phyloP scores from a whole-genome alignment of 2,113 vertebrate species.

The Thamnaconus septentrionalis region DNA sequence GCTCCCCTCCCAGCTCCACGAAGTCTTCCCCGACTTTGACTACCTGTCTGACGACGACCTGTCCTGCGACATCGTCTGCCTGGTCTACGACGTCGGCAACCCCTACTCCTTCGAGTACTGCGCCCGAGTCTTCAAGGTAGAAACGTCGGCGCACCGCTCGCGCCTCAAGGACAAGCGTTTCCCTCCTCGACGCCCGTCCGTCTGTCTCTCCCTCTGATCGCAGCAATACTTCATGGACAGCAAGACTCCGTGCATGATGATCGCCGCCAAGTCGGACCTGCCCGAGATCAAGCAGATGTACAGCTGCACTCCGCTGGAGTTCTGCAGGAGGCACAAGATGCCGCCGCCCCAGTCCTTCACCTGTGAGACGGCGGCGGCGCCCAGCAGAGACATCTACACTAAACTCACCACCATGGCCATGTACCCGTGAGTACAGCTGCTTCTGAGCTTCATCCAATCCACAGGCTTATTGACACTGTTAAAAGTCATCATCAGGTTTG shows the following conservation, averaged over 20 bases:
- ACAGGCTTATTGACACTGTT: too few relatives aligned
- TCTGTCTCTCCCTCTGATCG: conserved; percentile 2
- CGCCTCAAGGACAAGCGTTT: neutral
- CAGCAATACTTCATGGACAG: conserved; percentile 97
- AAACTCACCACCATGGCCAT: conserved; percentile 96
- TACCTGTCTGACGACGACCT: conserved; percentile 87
- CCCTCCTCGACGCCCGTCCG: neutral
- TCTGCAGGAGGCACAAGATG: conserved; percentile 96
- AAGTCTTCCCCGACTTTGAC: conserved; percentile 87
- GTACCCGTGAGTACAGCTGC: conserved; percentile 89
- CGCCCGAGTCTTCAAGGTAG: conserved; percentile 93
- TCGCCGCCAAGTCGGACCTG: conserved; percentile 93
- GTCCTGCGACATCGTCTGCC: conserved; percentile 89
- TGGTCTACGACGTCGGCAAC: conserved; percentile 93
- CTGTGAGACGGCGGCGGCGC: conserved; percentile 83
- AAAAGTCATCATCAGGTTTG: too few relatives aligned
- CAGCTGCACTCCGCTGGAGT: conserved; percentile 87
- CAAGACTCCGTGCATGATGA: conserved; percentile 90
- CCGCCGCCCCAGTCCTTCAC: conserved; percentile 95
- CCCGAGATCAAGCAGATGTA: conserved; percentile 90
- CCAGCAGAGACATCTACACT: conserved; percentile 91
- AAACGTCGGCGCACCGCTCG: neutral
- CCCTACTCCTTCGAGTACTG: conserved; percentile 95
- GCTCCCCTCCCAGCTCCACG: conserved; percentile 81
- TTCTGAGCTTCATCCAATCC: too few relatives aligned